A percentile compares a stretch with the other conserved stretches of the same genome.
Conservation (phyloP, 2,113 vertebrate species). For the Anolis sagrei region DNA sequence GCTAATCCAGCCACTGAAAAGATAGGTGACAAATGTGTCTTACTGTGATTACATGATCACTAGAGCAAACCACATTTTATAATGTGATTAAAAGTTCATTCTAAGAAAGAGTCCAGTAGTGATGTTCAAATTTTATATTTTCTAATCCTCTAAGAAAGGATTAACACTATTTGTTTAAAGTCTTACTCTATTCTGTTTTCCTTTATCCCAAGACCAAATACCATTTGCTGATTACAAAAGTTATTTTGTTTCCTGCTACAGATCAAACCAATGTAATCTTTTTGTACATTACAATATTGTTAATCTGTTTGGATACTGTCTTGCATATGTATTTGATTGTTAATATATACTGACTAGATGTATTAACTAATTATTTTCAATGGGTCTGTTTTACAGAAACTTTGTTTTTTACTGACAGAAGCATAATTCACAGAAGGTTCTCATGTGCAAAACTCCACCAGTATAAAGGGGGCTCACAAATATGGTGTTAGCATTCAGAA, state of each 20-base stretch:
- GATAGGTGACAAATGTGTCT: slow-evolving; percentile 51
- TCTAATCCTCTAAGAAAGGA: slow-evolving; percentile 67
- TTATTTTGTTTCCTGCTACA: slow-evolving; percentile 39
- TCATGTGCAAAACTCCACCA: neutral
- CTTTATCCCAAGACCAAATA: slow-evolving; percentile 57
- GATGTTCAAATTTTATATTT: slow-evolving; percentile 55
- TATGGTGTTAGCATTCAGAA: neutral
- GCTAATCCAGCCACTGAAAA: neutral
- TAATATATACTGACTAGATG: slow-evolving; percentile 6
- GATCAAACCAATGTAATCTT: slow-evolving; percentile 9
- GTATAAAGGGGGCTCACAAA: neutral
- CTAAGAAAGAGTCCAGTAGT: slow-evolving; percentile 62
- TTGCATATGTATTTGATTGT: neutral
- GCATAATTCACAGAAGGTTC: neutral
- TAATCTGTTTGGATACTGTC: neutral
- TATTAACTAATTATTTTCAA: neutral
- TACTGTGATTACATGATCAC: slow-evolving; percentile 65
- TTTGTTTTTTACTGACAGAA: neutral
- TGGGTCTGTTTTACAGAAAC: neutral
- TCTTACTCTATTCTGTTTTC: slow-evolving; percentile 51
- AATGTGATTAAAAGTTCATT: slow-evolving; percentile 68
- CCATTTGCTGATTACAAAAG: slow-evolving; percentile 46
- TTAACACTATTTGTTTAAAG: slow-evolving; percentile 52
- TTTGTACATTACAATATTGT: slow-evolving; percentile 25
- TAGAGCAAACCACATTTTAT: slow-evolving; percentile 47